phyloP scores from a whole-genome alignment of 2,797 vertebrate genomes.

The Gobio occitaniae region DNA sequence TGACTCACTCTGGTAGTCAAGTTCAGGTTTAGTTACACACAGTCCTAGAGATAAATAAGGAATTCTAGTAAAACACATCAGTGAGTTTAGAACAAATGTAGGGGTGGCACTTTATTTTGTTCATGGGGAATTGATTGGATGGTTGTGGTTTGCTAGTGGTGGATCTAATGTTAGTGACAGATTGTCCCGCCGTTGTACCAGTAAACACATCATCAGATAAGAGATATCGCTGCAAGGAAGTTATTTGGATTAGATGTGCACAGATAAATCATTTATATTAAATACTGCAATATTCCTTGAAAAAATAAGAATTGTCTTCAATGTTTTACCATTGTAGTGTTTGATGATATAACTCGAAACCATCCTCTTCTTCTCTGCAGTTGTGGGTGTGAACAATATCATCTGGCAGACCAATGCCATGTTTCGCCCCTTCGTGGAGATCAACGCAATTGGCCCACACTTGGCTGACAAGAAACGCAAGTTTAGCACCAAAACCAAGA shows the following conservation, averaged over 20 bases:
- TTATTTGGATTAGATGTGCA: not conserved
- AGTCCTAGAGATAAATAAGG: not conserved
- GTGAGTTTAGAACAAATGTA: not conserved
- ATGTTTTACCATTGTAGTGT: not conserved
- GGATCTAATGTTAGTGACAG: not conserved
- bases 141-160: not conserved
- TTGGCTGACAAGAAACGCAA: conserved; percentile 95
- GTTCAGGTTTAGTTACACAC: not conserved
- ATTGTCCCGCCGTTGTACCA: not conserved
- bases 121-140: not conserved
- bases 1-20: not conserved
- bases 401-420: conserved; percentile 95
- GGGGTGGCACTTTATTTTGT: not conserved
- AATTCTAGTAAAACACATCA: not conserved
- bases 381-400: conserved; percentile 91
- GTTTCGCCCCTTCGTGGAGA: conserved; percentile 98
- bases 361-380: conserved; percentile 68
- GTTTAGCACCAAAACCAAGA: conserved; percentile 98
- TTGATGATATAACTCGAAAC: not conserved
- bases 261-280: not conserved
- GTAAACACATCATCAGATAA: no score
- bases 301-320: not conserved
- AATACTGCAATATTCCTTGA: not conserved
- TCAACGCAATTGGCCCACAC: conserved; percentile 91
- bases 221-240: not conserved